These are phyloP conservation scores for Fistularia tabacaria DNA, from an alignment of 2,797 vertebrate genomes.

Conservation along the genomic window DNA sequence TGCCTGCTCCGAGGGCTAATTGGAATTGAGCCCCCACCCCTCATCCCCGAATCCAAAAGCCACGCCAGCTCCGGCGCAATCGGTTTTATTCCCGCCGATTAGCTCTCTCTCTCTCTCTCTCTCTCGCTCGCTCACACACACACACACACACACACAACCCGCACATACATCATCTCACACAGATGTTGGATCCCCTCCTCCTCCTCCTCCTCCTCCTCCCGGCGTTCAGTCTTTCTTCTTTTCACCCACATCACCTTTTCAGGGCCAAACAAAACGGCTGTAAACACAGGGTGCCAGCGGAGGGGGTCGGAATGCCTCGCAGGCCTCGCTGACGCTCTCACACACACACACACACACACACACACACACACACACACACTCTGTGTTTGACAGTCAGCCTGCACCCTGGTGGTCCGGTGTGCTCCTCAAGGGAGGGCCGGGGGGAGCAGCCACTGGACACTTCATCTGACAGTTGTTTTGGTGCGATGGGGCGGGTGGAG, in stretches of 20 bases:
- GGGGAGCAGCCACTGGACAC: conserved; percentile 12
- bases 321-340: conserved; percentile 68
- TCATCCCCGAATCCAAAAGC: conserved; percentile 46
- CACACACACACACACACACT: conserved; percentile 17
- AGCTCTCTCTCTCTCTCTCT: too few relatives aligned
- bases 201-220: conserved; percentile 23
- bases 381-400: conserved; percentile 68
- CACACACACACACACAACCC: background rate
- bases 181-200: conserved; percentile 49
- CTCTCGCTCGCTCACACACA: conserved; percentile 16
- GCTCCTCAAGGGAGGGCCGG: conserved; percentile 33
- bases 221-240: conserved; percentile 44
- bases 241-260: conserved; percentile 74
- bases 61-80: conserved; percentile 49
- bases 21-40: conserved; percentile 60
- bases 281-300: conserved; percentile 73
- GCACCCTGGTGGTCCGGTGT: conserved; percentile 62
- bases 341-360: conserved; percentile 62
- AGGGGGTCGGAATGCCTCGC: conserved; percentile 70
- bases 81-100: conserved; percentile 31
- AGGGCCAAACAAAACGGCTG: conserved; percentile 71
- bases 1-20: conserved; percentile 49
- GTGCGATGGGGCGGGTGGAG: background rate
- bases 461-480: conserved; percentile 12
- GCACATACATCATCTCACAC: conserved; percentile 32